Percentiles rank a stretch among this genome's conserved stretches.
Conservation (phyloP, 2,113 vertebrate genomes). For the Lipophrys pholis region DNA sequence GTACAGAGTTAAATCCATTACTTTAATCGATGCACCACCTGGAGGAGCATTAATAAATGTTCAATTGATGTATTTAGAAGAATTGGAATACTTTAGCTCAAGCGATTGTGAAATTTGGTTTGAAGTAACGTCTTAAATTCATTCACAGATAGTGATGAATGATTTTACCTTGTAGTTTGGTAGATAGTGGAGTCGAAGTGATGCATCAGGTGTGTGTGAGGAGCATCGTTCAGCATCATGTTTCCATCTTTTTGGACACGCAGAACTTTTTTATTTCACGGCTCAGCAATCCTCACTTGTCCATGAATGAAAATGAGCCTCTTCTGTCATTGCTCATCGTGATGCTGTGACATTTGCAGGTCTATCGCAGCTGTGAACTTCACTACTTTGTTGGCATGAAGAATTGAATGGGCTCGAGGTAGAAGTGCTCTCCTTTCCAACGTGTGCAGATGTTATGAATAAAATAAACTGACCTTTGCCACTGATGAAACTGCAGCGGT, state of each 20-base stretch:
- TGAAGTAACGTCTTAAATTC: too few species aligned
- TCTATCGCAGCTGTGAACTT: slow-evolving; percentile 23
- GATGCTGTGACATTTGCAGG: slow-evolving; percentile 25
- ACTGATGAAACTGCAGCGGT: slow-evolving; percentile 1
- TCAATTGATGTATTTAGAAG: too few species aligned
- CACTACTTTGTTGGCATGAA: slow-evolving; percentile 2
- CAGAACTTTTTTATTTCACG: slow-evolving; percentile 47
- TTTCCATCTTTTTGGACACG: slow-evolving; percentile 32
- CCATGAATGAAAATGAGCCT: slow-evolving; percentile 43
- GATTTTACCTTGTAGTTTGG: too few species aligned
- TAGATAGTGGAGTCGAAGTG: too few species aligned
- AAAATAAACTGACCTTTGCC: slow-evolving; percentile 42
- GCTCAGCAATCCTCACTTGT: slow-evolving; percentile 31
- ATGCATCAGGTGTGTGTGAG: slow-evolving; percentile 37
- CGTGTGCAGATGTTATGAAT: slow-evolving; percentile 15
- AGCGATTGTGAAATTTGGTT: too few species aligned
- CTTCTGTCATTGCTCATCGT: slow-evolving; percentile 2
- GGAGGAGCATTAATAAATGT: too few species aligned
- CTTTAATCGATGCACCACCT: too few species aligned
- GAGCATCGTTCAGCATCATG: slow-evolving; percentile 19
- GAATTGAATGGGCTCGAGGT: slow-evolving; percentile 17
- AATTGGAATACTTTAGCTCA: too few species aligned
- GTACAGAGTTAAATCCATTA: too few species aligned
- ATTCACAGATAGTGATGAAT: too few species aligned
- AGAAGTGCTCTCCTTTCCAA: background rate